These are phyloP conservation scores for Homarus gammarus DNA, from an alignment of 2,888 invertebrate genomes.

Conservation along the genomic window DNA sequence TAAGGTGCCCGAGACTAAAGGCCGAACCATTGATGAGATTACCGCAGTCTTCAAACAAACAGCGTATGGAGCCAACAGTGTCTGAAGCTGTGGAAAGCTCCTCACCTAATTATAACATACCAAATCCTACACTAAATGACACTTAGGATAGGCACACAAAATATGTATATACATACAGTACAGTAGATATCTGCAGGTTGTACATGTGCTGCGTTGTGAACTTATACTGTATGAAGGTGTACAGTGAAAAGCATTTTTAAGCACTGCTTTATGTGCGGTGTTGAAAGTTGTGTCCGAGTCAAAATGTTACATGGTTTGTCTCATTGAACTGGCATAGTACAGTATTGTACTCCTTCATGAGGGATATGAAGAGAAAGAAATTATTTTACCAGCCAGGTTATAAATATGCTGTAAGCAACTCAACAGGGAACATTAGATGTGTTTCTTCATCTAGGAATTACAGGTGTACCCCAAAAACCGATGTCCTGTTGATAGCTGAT, in stretches of 20 bases:
- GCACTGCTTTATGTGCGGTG: neutral
- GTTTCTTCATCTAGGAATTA: neutral
- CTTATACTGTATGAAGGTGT: neutral
- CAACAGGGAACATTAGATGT: neutral
- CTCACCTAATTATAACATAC: neutral
- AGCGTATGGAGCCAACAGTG: conserved; percentile 72
- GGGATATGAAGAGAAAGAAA: neutral
- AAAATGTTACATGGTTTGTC: neutral
- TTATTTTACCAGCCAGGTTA: too few species aligned
- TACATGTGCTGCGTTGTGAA: neutral
- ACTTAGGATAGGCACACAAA: neutral
- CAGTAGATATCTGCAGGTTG: neutral
- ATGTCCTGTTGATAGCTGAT: too few species aligned
- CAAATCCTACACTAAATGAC: neutral
- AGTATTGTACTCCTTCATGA: neutral
- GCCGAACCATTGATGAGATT: conserved; percentile 91
- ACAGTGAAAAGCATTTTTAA: neutral
- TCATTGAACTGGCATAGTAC: too few species aligned
- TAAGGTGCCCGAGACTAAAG: conserved; percentile 94
- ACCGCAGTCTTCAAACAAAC: conserved; percentile 88
- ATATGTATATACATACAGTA: neutral
- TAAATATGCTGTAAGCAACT: neutral
- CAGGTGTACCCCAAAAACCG: too few species aligned
- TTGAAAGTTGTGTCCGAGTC: too few species aligned
- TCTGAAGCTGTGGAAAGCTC: conserved; percentile 34